Percentiles rank a stretch among this genome's conserved stretches.
Conservation (phyloP, 1,140 invertebrate species). For the Condylostylus longicornis region DNA sequence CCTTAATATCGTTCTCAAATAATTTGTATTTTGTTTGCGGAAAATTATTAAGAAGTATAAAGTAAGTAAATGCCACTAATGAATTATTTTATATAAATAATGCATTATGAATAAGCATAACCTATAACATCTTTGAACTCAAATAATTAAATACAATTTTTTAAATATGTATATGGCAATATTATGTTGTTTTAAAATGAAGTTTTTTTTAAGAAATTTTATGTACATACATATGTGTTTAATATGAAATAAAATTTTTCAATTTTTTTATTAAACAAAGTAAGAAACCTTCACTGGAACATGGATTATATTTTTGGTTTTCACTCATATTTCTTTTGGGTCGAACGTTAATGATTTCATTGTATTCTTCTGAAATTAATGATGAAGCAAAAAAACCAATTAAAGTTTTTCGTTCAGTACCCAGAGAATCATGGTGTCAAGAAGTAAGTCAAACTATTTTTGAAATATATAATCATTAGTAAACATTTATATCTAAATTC, state of each 20-base stretch:
- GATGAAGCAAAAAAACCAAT: slow-evolving; percentile 43
- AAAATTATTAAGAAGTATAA: slow-evolving; percentile 52
- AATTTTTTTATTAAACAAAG: slow-evolving; percentile 8
- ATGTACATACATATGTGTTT: too few species aligned
- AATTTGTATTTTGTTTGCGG: slow-evolving; percentile 59
- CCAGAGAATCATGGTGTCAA: slow-evolving; percentile 37
- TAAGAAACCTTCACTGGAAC: slow-evolving; percentile 20
- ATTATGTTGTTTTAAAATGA: too few species aligned
- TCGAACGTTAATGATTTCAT: slow-evolving; percentile 40
- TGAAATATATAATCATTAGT: too few species aligned
- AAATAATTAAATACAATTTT: too few species aligned
- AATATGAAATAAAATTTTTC: slow-evolving; percentile 2
- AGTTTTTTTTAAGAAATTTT: too few species aligned
- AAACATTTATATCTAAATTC: not conserved
- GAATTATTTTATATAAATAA: not conserved
- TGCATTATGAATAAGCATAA: not conserved
- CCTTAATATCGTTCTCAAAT: slow-evolving; percentile 49
- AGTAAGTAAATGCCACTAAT: slow-evolving; percentile 32
- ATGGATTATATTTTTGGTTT: slow-evolving; percentile 41
- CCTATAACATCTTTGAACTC: not conserved
- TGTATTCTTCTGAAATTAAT: slow-evolving; percentile 43
- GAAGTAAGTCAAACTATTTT: slow-evolving; percentile 37
- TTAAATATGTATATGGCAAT: too few species aligned
- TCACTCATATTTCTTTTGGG: slow-evolving; percentile 43
- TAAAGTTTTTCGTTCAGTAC: slow-evolving; percentile 38